phyloP scores from a whole-genome alignment of 2,797 vertebrate genomes.

The Amphiprion clarkii region DNA sequence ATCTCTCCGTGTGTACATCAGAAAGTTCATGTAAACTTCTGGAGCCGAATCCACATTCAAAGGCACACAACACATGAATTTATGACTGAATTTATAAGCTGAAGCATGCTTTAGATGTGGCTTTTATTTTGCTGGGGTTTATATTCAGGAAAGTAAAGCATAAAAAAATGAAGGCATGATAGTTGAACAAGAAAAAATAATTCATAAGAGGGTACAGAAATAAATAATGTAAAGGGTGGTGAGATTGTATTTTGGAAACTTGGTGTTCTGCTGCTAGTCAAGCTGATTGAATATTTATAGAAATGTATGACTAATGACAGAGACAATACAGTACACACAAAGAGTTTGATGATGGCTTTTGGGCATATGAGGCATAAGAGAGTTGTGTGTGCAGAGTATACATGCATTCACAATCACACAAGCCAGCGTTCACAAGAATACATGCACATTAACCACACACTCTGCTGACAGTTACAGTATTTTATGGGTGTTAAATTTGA shows the following conservation, averaged over 20 bases:
- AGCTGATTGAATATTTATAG: slow-evolving; percentile 84
- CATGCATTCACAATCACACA: slow-evolving; percentile 43
- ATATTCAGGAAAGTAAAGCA: slow-evolving; percentile 57
- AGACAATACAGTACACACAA: slow-evolving; percentile 67
- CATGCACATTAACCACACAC: slow-evolving; percentile 54
- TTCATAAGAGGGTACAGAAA: slow-evolving; percentile 66
- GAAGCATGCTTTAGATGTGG: slow-evolving; percentile 34
- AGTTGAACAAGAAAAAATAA: slow-evolving; percentile 72
- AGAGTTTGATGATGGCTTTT: slow-evolving; percentile 75
- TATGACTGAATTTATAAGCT: slow-evolving; percentile 45
- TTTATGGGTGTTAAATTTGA: slow-evolving; percentile 73
- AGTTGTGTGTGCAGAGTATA: slow-evolving; percentile 56
- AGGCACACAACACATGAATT: slow-evolving; percentile 38
- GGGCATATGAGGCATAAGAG: slow-evolving; percentile 70
- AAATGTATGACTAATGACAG: slow-evolving; percentile 80
- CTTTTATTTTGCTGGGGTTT: slow-evolving; percentile 58
- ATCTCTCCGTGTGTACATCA: slow-evolving; percentile 21
- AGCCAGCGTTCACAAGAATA: slow-evolving; percentile 48
- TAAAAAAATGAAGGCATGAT: slow-evolving; percentile 58
- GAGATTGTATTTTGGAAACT: slow-evolving; percentile 78
- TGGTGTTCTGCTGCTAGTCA: slow-evolving; percentile 70
- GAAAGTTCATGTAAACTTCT: slow-evolving; percentile 35
- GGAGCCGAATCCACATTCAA: slow-evolving; percentile 32
- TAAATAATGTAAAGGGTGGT: slow-evolving; percentile 78
- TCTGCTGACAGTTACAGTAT: slow-evolving; percentile 44